These are phyloP conservation scores for Verasper variegatus DNA, from an alignment of 2,113 vertebrate species.

Conservation along the genomic window DNA sequence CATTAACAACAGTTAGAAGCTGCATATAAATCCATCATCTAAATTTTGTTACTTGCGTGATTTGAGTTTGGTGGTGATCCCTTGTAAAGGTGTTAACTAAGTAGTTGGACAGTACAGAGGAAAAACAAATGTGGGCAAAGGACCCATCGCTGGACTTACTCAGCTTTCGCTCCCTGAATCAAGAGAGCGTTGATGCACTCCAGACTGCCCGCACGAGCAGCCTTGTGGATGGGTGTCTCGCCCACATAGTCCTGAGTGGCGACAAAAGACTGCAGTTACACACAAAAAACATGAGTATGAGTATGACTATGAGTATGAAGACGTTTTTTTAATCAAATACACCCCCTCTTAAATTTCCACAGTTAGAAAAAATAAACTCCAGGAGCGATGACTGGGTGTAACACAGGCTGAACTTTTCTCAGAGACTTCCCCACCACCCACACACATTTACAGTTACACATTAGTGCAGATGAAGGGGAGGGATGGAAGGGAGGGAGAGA, in stretches of 20 bases:
- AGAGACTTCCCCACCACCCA: constrained; percentile 52
- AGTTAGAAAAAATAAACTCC: constrained; percentile 2
- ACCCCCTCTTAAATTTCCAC: not conserved
- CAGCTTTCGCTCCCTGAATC: constrained; percentile 93
- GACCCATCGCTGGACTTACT: constrained; percentile 90
- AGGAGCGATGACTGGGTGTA: constrained; percentile 2
- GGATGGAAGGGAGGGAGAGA: not conserved
- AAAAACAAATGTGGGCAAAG: constrained; percentile 54
- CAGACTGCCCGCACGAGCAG: constrained; percentile 96
- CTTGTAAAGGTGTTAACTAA: constrained; percentile 67
- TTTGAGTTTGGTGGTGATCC: constrained; percentile 74
- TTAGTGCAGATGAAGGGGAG: constrained; percentile 25
- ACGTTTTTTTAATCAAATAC: not conserved
- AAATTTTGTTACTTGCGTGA: not conserved
- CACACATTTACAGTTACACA: constrained; percentile 45
- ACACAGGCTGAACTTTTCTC: constrained; percentile 59
- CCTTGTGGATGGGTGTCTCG: constrained; percentile 98
- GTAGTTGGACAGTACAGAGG: constrained; percentile 61
- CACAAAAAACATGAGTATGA: constrained; percentile 18
- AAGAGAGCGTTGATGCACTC: constrained; percentile 96
- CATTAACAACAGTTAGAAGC: not conserved
- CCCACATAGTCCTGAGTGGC: constrained; percentile 95
- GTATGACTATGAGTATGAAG: not conserved
- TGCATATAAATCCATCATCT: not conserved
- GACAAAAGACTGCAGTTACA: constrained; percentile 50